Base-by-base conservation (phyloP, 2,888 invertebrate genomes). In the Bembecia ichneumoniformis region DNA sequence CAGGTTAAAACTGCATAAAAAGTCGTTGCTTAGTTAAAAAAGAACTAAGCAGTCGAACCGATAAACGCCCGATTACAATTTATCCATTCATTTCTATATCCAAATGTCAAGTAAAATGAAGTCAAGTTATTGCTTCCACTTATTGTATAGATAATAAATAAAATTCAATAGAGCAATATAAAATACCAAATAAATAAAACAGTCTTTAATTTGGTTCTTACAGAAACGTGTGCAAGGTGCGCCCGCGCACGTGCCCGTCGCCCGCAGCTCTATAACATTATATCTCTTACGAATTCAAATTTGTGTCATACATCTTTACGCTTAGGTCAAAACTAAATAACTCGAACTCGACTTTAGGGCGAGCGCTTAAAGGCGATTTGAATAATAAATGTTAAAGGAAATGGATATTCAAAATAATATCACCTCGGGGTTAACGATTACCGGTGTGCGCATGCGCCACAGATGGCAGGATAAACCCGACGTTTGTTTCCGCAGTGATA, bases 401-500 rank as follows among this genome's bases (percentile, higher is more conserved):
- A 82, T 82, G 79, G 73, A 82, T 82, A 83, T 86, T 84, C 74
- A 82, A 84, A 86, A 86, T 84, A 83, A 86, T 87, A 87, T 86
- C 87, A 87, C 87, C 87, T 81, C 86, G 71, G 86, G 87, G 87
- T 86, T 86, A 87, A 87, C 86, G 87, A 86, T 87, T 82, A 82
- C 84, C 81, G 79, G 82, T 71, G 84, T 71, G 82, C 83, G 81
- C 82, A 77, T 81, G 82, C 80, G 74, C 79, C 78, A 77, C 83
- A 84, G 87, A 87, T 87, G 84, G 82, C 68, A 64, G 82, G 81
- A 84, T 83, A 83, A 84, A 77, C 83, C n/a, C 79, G 86, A 87
- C 86, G 83, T 84, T 84, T 84, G 84, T 84, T 86, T 87, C 87
- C 87, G 86, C 84, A 86, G 82, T 87, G 86, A 87, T 87, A 86